Conservation (phyloP, 2,797 vertebrate genomes). For the Melanotaenia trifasciata region DNA sequence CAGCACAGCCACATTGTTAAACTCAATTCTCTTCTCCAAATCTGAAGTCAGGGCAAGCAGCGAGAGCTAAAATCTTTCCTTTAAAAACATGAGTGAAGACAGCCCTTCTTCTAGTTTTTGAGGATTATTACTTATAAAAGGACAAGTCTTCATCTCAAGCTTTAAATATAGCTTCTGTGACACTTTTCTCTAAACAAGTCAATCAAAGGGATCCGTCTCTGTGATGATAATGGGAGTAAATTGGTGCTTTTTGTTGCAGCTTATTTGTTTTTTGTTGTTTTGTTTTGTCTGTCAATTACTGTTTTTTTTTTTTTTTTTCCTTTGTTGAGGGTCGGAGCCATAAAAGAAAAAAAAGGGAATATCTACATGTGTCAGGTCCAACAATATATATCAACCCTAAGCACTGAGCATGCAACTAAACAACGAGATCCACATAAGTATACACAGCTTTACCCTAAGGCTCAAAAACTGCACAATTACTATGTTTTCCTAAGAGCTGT, state of each 20-base stretch:
- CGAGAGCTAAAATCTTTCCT: constrained; percentile 2
- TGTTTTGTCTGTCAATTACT: neutral
- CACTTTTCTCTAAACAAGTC: neutral
- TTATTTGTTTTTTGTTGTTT: neutral
- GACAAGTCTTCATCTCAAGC: neutral
- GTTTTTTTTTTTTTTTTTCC: too few species aligned
- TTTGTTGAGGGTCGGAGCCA: neutral
- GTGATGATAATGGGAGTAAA: constrained; percentile 22
- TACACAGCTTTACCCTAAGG: neutral
- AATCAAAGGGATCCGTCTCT: neutral
- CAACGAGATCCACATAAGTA: neutral
- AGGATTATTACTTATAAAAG: neutral
- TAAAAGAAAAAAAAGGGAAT: neutral
- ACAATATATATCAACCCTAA: neutral
- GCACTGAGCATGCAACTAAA: neutral
- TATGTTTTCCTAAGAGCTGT: neutral
- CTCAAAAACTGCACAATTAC: neutral
- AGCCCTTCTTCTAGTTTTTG: neutral
- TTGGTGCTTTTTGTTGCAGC: neutral
- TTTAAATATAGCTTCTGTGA: constrained; percentile 2
- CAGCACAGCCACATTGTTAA: constrained; percentile 1
- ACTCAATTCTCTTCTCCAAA: neutral
- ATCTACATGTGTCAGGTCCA: neutral
- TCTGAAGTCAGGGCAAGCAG: neutral
- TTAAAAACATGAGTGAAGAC: neutral